Base-by-base conservation (phyloP, 1,140 invertebrate species). In the Drosophila lacertosa region DNA sequence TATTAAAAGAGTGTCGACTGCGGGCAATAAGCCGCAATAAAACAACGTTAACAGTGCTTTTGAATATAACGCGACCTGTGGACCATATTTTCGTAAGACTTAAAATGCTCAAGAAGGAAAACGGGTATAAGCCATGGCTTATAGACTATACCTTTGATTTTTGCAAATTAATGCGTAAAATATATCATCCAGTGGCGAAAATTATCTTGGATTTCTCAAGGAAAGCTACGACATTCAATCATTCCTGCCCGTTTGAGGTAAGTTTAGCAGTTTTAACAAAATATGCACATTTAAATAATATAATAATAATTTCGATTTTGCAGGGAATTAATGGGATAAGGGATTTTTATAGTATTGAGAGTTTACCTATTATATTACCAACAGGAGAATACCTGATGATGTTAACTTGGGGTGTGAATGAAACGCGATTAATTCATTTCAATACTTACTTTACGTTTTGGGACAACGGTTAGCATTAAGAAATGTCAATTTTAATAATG, bases 221-320 rank as follows among this genome's bases (percentile, higher is more conserved):
- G 9, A 33, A 74, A 20, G 35, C 77, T 0, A 74, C 78, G 4
- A 82, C 74, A 1, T 4, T 77, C 1, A 81, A 77, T 47, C 78
- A 81, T 18, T 54, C 59, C 0, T 81, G 78, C 65, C 78, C 77
- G 1, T 81, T 63, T 45, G 37, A 39, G 51, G 77, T 79, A 15
- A 15, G 48, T 26, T 9, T 2, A 39, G 15, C 4, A 4, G 20
- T 22, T 22, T 22, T 2, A 22, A 22, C 3, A 2, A 10, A 40
- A 3, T n/a, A 5, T 7, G 0, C n/a, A 13, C 5, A 5, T 11
- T n/a, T 1, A 4, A 0, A 48, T 0, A 11, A 0, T 13, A 3
- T 16, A 9, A 3, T 1, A 16, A 24, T 45, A 11, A n/a, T n/a
- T 29, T 2, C 5, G 7, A 5, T 24, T 5, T 1, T 26, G 0